Evolutionary conservation across 2,113 vertebrate genomes (phyloP), one percentile per base, ranked within the genome.

Genomic region (Lota lota): DNA sequence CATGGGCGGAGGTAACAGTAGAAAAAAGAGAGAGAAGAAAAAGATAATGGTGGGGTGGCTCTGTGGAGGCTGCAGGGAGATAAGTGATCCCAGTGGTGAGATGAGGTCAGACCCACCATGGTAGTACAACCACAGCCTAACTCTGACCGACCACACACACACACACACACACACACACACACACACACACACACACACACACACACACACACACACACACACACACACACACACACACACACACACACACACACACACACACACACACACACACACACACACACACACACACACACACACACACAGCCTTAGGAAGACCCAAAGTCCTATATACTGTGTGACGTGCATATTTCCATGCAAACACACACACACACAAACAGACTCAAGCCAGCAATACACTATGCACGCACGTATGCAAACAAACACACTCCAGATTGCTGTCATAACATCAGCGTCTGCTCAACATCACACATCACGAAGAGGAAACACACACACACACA

Each of bases 361-460:
- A 61, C 21, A 16, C 59, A 22, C 58, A 60, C 20, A 22, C 20
- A 21, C 58, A 21, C 19, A 60, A 20, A 60, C 58, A 60, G n/a
- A n/a, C n/a, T n/a, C 57, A 59, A 1, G 40, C 40, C 5, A 5
- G 40, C 40, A 50, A 50, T 50, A n/a, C n/a, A n/a, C n/a, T n/a
- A n/a, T n/a, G n/a, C 28, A 33, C 7, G 7, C 28, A 33, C 28
- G 7, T 33, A 33, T 7, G 7, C 40, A 47, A 5, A 47, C 8
- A 47, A 4, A 12, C 40, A 47, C 40, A 47, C 10, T 47, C 40
- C 40, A 47, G 40, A 47, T 47, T 47, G 70, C 75, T 87, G 88
- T 90, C 86, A 87, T 86, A 88, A 88, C 85, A 87, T 84, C 79
- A 88, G 77, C 83, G 83, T 79, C 81, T 89, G 86, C 77, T 84